Evolutionary conservation across 2,888 invertebrate genomes (phyloP).

Genomic region (Eulithis prunata): DNA sequence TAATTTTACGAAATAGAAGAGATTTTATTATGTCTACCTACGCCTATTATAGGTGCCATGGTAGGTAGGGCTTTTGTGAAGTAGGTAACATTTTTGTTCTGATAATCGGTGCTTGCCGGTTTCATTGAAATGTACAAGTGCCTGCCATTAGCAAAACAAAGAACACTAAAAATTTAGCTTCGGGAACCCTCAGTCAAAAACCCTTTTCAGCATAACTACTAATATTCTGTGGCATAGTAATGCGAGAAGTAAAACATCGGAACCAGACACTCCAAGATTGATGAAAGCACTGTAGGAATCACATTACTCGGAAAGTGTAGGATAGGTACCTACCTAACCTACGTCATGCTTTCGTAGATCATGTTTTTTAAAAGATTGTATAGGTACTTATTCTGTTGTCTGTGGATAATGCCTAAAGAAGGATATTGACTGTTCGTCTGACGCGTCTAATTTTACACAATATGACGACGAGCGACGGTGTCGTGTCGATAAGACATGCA

Average conservation of each 20-base stretch:
- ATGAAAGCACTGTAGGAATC: slow-evolving; percentile 39
- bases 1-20: slow-evolving; percentile 37
- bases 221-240: slow-evolving; percentile 15
- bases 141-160: slow-evolving; percentile 5
- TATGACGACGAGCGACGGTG: background rate
- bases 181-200: slow-evolving; percentile 3
- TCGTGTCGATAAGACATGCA: slow-evolving; percentile 22
- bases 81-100: background rate
- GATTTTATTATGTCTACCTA: slow-evolving; percentile 1
- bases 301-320: slow-evolving; percentile 29
- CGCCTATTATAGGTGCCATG: background rate
- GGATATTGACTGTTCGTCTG: slow-evolving; percentile 14
- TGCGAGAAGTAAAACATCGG: slow-evolving; percentile 38
- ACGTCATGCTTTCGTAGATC: slow-evolving; percentile 12
- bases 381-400: background rate
- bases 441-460: slow-evolving; percentile 24
- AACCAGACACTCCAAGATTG: slow-evolving; percentile 35
- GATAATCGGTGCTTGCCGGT: too few relatives aligned
- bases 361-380: background rate
- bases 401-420: too few relatives aligned
- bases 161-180: background rate
- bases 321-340: background rate
- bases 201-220: slow-evolving; percentile 10
- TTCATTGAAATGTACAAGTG: background rate
- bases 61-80: too few relatives aligned